Conservation (phyloP, 2,797 vertebrate genomes). For the Amblyopsis hoosieri region DNA sequence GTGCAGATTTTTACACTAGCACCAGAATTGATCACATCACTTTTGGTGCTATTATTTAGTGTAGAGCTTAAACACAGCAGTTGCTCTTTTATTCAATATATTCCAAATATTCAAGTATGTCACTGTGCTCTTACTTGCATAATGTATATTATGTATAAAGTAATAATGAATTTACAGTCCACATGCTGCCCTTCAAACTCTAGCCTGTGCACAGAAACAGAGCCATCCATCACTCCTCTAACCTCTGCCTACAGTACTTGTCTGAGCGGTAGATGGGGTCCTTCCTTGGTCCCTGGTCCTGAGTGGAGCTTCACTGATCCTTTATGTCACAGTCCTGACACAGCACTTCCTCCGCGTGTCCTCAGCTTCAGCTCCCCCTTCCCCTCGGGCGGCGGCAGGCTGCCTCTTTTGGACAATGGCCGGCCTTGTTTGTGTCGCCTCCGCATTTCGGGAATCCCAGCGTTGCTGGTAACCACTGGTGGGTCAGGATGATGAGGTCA, state of each 20-base stretch:
- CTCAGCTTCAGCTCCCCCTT: conserved; percentile 57
- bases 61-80: no score
- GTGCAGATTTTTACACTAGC: no score
- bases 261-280: conserved; percentile 28
- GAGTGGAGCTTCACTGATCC: conserved; percentile 63
- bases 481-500: conserved; percentile 75
- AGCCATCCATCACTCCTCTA: conserved; percentile 4
- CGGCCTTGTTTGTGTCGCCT: conserved; percentile 74
- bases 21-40: no score
- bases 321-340: conserved; percentile 72
- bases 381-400: conserved; percentile 44
- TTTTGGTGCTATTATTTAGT: no score
- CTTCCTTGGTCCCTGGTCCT: conserved; percentile 23
- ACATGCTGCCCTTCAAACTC: no score
- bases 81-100: no score
- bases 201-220: not conserved
- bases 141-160: no score
- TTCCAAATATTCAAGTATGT: no score
- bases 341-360: conserved; percentile 67
- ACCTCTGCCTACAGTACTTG: conserved; percentile 48
- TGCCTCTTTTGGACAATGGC: conserved; percentile 76
- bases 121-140: no score
- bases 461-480: conserved; percentile 77
- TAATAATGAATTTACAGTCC: no score
- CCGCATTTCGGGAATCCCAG: conserved; percentile 76